Conservation (phyloP, 1,140 invertebrate species). For the Lepidurus arcticus region DNA sequence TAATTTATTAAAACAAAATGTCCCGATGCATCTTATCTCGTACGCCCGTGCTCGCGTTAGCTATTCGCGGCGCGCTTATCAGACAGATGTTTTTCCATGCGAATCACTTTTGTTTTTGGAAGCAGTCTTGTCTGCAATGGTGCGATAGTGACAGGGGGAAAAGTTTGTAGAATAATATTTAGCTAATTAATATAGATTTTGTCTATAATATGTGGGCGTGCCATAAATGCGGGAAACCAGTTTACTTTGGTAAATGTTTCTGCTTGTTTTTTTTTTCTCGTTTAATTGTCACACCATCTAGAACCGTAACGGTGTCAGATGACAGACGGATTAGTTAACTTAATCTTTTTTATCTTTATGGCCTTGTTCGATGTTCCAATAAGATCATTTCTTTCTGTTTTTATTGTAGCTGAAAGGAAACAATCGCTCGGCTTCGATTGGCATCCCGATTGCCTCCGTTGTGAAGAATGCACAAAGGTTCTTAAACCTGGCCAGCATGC, state of each 20-base stretch:
- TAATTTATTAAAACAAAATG: too few relatives aligned
- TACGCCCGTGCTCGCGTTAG: background rate
- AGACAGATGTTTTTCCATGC: background rate
- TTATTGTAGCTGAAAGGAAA: constrained; percentile 74
- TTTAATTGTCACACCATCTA: background rate
- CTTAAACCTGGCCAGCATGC: constrained; percentile 81
- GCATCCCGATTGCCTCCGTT: constrained; percentile 84
- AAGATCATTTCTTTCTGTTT: constrained; percentile 33
- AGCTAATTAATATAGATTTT: background rate
- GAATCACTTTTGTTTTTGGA: background rate
- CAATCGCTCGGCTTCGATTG: constrained; percentile 87
- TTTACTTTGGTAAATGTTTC: constrained; percentile 66
- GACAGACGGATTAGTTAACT: too few relatives aligned
- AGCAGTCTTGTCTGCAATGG: background rate
- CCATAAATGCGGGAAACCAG: constrained; percentile 77
- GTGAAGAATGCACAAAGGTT: constrained; percentile 85
- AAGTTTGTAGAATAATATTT: background rate
- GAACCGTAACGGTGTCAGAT: background rate
- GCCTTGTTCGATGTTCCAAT: background rate
- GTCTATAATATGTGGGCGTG: constrained; percentile 67
- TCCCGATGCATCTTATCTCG: background rate
- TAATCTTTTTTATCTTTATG: constrained; percentile 28
- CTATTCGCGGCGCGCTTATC: background rate
- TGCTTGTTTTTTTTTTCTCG: background rate
- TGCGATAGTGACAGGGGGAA: background rate